Conservation (phyloP, 2,797 vertebrate species). For the Danionella dracula region DNA sequence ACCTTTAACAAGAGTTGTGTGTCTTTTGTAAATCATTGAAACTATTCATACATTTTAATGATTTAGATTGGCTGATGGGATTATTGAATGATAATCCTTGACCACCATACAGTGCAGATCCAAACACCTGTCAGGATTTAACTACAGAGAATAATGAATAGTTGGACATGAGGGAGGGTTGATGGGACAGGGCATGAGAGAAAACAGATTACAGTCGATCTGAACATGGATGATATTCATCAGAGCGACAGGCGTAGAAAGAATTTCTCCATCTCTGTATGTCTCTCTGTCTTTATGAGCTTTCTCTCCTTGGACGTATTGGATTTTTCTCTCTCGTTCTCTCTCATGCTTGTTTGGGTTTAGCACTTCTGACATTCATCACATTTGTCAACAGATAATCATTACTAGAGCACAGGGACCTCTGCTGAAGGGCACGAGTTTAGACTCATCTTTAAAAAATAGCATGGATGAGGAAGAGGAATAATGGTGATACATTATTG, state of each 20-base stretch:
- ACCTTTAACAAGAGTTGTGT: neutral
- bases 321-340: slow-evolving; percentile 5
- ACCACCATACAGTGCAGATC: neutral
- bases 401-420: slow-evolving; percentile 25
- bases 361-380: slow-evolving; percentile 13
- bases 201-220: slow-evolving; percentile 56
- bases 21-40: too few species aligned
- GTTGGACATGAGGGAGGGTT: slow-evolving; percentile 29
- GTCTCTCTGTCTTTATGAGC: slow-evolving; percentile 58
- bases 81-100: neutral
- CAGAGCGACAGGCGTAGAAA: slow-evolving; percentile 54
- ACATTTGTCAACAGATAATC: slow-evolving; percentile 27
- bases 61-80: neutral
- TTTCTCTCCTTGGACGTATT: slow-evolving; percentile 45
- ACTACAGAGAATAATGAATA: slow-evolving; percentile 13
- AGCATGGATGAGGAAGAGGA: too few species aligned
- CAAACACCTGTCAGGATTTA: neutral
- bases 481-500: too few species aligned
- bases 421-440: slow-evolving; percentile 12
- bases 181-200: slow-evolving; percentile 39
- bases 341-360: slow-evolving; percentile 18
- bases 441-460: neutral
- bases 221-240: slow-evolving; percentile 61
- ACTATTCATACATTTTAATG: neutral
- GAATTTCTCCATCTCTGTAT: slow-evolving; percentile 55